A percentile compares a stretch with the other conserved stretches of the same genome.
These are phyloP conservation scores for Erythrocercus mccallii DNA, from an alignment of 2,113 vertebrate species.

Conservation along the genomic window DNA sequence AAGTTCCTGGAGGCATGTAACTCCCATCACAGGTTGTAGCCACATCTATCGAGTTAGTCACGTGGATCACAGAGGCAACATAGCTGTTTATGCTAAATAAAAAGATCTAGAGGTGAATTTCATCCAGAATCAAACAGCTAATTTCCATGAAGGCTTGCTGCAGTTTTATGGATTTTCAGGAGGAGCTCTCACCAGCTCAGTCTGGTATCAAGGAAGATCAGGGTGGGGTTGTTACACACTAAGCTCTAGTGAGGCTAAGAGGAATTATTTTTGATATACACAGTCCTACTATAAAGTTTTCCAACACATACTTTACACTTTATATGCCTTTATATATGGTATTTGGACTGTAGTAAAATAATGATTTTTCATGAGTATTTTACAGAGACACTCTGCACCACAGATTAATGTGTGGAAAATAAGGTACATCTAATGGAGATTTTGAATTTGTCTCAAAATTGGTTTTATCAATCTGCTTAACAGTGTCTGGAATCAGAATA, in stretches of 20 bases:
- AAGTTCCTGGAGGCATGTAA: not conserved
- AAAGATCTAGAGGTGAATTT: not conserved
- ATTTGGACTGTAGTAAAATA: not conserved
- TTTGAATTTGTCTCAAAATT: not conserved
- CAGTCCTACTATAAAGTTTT: not conserved
- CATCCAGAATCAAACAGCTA: not conserved
- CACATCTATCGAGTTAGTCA: not conserved
- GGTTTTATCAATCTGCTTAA: not conserved
- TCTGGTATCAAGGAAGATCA: not conserved
- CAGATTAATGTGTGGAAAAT: not conserved
- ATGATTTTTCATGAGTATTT: not conserved
- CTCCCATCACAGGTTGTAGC: not conserved
- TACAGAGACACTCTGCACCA: not conserved
- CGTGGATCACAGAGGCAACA: rapidly evolving
- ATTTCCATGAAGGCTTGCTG: not conserved
- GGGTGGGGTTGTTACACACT: not conserved
- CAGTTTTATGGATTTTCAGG: not conserved
- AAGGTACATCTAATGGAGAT: not conserved
- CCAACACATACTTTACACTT: not conserved
- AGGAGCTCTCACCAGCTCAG: not conserved
- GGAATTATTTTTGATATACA: not conserved
- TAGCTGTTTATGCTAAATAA: not conserved
- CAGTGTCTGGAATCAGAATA: not conserved
- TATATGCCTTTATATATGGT: not conserved
- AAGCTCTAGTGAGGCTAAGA: not conserved